Base-by-base conservation (phyloP, 2,797 vertebrate species). In the Fistularia tabacaria region DNA sequence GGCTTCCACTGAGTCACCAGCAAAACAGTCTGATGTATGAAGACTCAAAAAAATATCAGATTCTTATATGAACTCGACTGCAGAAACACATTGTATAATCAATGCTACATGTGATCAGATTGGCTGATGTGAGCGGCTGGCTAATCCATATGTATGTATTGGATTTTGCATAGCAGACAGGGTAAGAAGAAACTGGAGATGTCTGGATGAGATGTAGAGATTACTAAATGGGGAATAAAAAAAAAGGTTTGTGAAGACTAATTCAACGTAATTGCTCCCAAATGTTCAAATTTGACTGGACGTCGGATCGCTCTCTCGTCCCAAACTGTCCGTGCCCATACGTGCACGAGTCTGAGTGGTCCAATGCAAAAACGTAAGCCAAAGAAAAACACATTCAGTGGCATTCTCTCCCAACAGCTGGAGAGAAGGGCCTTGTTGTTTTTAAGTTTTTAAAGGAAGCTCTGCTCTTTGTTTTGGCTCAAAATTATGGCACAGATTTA, bases 261-360 rank as follows among this genome's bases (percentile, higher is more conserved):
- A 90, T 90, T 76, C 78, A 62, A 66, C 53, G 1, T 87, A 89
- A 91, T 82, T 87, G 79, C 74, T 87, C 86, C 82, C 56, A 74
- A 83, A 88, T 88, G 85, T 85, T 77, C 74, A 77, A 46, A n/a
- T n/a, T n/a, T 76, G 59, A 48, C 62, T 67, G 59, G 68, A 75
- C 15, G 54, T 73, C 66, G 55, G 47, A 60, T 62, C 41, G 49
- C 38, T 63, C 68, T 62, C 62, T 49, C 54, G 41, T 77, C 60
- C 73, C 55, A 57, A 64, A 60, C 67, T 69, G 67, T 66, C 70
- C 55, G 54, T 7, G 50, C 59, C 57, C 46, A 10, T 14, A 54
- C 66, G 62, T 2, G 8, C 53, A 54, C 10, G 36, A 67, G 65
- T 79, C 75, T 62, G 10, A 7, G 42, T 44, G 11, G 11, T 12